These are phyloP conservation scores for Labroides dimidiatus DNA, from an alignment of 2,797 vertebrate genomes.

Conservation along the genomic window DNA sequence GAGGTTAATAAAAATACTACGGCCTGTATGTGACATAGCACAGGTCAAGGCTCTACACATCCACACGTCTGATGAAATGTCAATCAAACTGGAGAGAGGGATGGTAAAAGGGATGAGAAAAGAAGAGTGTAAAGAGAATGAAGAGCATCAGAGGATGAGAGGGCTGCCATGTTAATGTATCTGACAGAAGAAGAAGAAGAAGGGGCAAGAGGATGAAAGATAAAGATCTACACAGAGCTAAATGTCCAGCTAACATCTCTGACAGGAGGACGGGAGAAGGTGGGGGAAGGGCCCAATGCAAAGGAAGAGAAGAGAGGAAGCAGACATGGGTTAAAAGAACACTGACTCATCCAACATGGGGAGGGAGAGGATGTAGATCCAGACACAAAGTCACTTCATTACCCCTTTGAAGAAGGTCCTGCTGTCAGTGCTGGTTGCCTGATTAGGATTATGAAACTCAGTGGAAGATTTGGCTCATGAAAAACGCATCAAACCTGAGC, in stretches of 20 bases:
- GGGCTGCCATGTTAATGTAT: conserved; percentile 40
- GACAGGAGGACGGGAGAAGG: conserved; percentile 5
- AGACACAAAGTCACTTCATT: not conserved
- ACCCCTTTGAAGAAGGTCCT: not conserved
- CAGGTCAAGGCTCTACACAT: conserved; percentile 72
- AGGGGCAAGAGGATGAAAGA: conserved; percentile 34
- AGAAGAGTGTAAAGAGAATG: conserved; percentile 21
- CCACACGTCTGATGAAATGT: conserved; percentile 61
- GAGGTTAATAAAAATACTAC: conserved; percentile 53
- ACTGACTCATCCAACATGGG: no score
- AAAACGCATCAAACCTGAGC: no score
- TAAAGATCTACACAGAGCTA: conserved; percentile 26
- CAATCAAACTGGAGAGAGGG: conserved; percentile 50
- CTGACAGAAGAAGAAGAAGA: conserved; percentile 48
- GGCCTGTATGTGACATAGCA: conserved; percentile 29
- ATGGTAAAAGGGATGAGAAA: conserved; percentile 25
- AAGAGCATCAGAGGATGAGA: conserved; percentile 10
- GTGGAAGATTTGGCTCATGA: no score
- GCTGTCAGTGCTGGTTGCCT: no score
- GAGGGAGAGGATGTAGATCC: conserved; percentile 10
- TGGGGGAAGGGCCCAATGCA: not conserved
- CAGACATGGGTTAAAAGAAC: no score
- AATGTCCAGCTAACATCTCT: conserved; percentile 40
- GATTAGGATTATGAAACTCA: no score
- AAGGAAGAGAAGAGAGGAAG: conserved; percentile 15